Base-by-base conservation (phyloP, 2,888 invertebrate genomes). In the Silvanus unidentatus region DNA sequence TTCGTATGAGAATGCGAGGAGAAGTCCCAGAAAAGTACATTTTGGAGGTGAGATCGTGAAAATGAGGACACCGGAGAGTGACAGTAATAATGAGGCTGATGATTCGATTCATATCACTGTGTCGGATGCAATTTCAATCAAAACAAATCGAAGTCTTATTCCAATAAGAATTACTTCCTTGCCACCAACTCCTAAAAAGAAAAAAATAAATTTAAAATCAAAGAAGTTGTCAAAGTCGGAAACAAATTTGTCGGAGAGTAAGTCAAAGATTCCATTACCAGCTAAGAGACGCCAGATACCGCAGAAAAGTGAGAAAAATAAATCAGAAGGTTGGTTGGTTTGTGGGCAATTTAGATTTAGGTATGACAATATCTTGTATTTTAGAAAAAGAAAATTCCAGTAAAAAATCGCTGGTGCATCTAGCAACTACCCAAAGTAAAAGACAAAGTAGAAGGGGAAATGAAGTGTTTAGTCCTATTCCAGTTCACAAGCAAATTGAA, bases 11-110 rank as follows among this genome's bases (percentile, higher is more conserved):
- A 34, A 50, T 16, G 50, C 62, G 27, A 75, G 81, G 14, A 75
- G 79, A 53, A 80, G 81, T 0, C 78, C 82, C 0, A 80, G 88
- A 64, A 79, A 87, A 60, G 90, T 90, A 6, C 81, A 87, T 39
- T 90, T 90, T 57, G 90, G 90, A 2, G 90, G 90, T n/a, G 90
- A 90, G 71, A 78, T 87, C 51, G 84, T 90, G 2, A 90, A 90
- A 74, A 79, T 90, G 69, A 74, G 90, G 50, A 90, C 90, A 10
- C 90, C 90, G 0, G 90, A 90, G 55, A 88, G 88, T 66, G 89
- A 89, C 62, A 82, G 82, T 42, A 73, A 80, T 16, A 74, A 77
- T 39, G 79, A 79, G 57, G 51, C 51, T 13, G 40, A 54, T n/a
- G 36, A 36, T 2, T 53, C 50, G 1, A 58, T 63, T 13, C 51